These are phyloP conservation scores for Macquaria ambigua DNA, from an alignment of 2,113 vertebrate genomes.

Conservation along the genomic window DNA sequence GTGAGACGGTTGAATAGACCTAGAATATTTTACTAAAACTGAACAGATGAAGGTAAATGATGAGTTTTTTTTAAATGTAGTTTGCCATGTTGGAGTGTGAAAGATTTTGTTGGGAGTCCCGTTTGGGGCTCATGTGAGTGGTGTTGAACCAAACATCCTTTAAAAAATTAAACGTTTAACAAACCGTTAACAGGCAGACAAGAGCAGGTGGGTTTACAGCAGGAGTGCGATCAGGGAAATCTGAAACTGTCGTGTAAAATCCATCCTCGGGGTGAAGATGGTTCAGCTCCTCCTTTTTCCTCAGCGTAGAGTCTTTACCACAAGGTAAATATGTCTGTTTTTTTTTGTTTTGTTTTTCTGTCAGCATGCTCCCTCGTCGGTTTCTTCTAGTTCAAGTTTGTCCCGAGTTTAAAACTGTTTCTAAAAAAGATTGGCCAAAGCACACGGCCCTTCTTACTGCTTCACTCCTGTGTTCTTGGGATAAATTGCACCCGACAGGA, in stretches of 20 bases:
- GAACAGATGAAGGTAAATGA: background rate
- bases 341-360: background rate
- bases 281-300: background rate
- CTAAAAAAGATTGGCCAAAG: slow-evolving; percentile 29
- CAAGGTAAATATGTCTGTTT: too few relatives aligned
- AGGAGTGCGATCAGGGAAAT: slow-evolving; percentile 12
- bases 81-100: slow-evolving; percentile 13
- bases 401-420: background rate
- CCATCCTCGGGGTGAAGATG: background rate
- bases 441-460: background rate
- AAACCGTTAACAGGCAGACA: background rate
- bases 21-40: slow-evolving; percentile 3
- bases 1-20: slow-evolving; percentile 12
- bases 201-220: slow-evolving; percentile 1
- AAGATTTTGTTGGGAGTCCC: background rate
- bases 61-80: background rate
- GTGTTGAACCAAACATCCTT: slow-evolving; percentile 4
- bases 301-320: slow-evolving; percentile 4
- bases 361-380: background rate
- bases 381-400: slow-evolving; percentile 6
- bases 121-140: background rate
- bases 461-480: background rate
- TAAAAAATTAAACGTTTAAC: background rate
- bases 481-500: background rate
- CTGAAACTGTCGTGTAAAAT: slow-evolving; percentile 3